Base-by-base conservation (phyloP, 2,888 invertebrate species). In the Sphecodes monilicornis region DNA sequence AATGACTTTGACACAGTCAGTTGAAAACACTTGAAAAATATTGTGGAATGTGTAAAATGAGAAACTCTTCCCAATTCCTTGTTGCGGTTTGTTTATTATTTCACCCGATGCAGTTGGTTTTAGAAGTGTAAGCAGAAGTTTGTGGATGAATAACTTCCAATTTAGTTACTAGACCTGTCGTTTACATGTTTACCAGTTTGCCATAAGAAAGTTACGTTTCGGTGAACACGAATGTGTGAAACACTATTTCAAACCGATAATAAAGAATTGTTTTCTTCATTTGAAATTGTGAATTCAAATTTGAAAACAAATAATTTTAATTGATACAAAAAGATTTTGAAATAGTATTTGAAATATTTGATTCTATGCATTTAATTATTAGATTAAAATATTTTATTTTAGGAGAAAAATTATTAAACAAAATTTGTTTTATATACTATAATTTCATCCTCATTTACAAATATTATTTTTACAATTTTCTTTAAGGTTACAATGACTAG, bases 1-100 rank as follows among this genome's bases (percentile, higher is more conserved):
- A 36, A 66, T 66, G 66, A 66, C 66, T 66, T 66, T 66, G 66
- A 66, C 36, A 66, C 66, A 36, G 66, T 66, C 36, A 3, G 22
- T 66, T 18, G 66, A 22, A 66, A 66, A 66, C 3, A 36, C 36
- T 66, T 11, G 66, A 10, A 36, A n/a, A 36, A 66, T 36, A 66
- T 22, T n/a, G 39, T 39, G 68, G n/a, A 66, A 66, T 11, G 22
- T 36, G 22, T n/a, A 68, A 13, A 39, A 22, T n/a, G 36, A 39
- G n/a, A n/a, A 68, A 39, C 68, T 2, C 29, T 32, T 29, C 32
- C 18, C 29, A 36, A 66, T 18, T 2, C 32, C 10, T 36, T 36
- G 18, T 36, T 18, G 60, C 18, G 6, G 29, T 18, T 29, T 29
- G 16, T 60, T 57, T 18, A 29, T 29, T 3, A 2, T 60, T 60